Base-by-base conservation (phyloP, 2,113 vertebrate genomes). In the Leucoraja erinaceus region DNA sequence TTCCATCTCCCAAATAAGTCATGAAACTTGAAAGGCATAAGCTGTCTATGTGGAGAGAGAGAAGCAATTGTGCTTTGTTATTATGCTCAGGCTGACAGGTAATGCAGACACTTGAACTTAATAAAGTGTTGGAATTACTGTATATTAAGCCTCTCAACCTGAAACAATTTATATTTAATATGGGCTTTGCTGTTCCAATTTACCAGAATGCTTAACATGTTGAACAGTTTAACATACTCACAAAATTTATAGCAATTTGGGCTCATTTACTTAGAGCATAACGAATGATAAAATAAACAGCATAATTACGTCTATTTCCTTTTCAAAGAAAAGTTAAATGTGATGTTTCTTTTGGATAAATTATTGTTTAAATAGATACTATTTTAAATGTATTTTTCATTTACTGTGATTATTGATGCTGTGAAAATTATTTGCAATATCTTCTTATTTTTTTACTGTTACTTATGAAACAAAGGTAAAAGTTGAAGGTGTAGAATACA, bases 21-120 rank as follows among this genome's bases (percentile, higher is more conserved):
- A 14, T 66, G 25, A 22, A 7, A 33, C 56, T 66, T 90, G 86
- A 28, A 33, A 66, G n/a, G n/a, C 38, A 68, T 90, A 68, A 90
- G 18, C 5, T 16, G 18, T 72, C 18, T 72, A 68, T 18, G 18
- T 68, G n/a, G 61, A 6, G 28, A 54, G 78, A 9, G 78, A 22
- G 54, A 81, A 22, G 2, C 79, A 83, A 47, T 83, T 83, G 20
- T 83, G 6, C 79, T 68, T 68, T 33, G 61, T 90, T 68, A 90
- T 90, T 38, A 33, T 90, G 86, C n/a, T 7, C 14, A 90, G 86
- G 86, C n/a, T 90, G 86, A 90, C 61, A 90, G 63, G 28, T 68
- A 68, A 66, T 90, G n/a, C 20, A 33, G 61, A 33, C 14, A 20
- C 61, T 68, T 68, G 61, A 90, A 31, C 14, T 66, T 14, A 68